These are phyloP conservation scores for Hedychridium roseum DNA, from an alignment of 2,888 invertebrate genomes.

Conservation along the genomic window DNA sequence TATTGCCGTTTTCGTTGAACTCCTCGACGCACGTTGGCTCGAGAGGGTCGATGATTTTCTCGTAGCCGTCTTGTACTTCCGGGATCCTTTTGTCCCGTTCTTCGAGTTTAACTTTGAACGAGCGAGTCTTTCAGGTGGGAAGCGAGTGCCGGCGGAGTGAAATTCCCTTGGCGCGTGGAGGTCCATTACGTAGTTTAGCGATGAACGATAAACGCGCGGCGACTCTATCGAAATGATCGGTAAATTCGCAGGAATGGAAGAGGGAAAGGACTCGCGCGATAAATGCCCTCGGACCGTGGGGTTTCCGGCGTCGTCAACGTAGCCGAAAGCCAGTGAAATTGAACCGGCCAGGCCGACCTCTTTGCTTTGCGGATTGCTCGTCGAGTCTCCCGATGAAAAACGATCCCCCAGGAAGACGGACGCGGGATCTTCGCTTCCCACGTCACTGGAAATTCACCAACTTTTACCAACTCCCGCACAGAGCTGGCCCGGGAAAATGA, in stretches of 20 bases:
- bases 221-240: conserved; percentile 2
- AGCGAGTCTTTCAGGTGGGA: too few species aligned
- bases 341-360: conserved; percentile 14
- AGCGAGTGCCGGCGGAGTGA: conserved; percentile 14
- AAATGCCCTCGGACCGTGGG: conserved; percentile 37
- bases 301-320: conserved; percentile 40
- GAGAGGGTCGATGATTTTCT: too few species aligned
- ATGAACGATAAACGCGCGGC: conserved; percentile 11
- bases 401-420: conserved; percentile 25
- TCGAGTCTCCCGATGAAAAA: conserved; percentile 34
- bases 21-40: too few species aligned
- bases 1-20: too few species aligned
- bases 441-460: too few species aligned
- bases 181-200: conserved; percentile 25
- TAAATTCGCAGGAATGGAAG: conserved; percentile 33
- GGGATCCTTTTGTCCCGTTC: too few species aligned
- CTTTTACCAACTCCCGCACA: too few species aligned
- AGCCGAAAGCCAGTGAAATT: conserved; percentile 41
- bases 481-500: too few species aligned
- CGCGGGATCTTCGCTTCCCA: too few species aligned
- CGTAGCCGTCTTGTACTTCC: too few species aligned
- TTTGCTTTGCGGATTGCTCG: conserved; percentile 14
- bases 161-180: conserved; percentile 24
- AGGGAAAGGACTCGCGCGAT: conserved; percentile 27
- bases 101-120: neutral